Percentiles rank a stretch among this genome's conserved stretches.
Evolutionary conservation across 2,113 vertebrate genomes (phyloP).

Genomic region (Saccopteryx leptura): DNA sequence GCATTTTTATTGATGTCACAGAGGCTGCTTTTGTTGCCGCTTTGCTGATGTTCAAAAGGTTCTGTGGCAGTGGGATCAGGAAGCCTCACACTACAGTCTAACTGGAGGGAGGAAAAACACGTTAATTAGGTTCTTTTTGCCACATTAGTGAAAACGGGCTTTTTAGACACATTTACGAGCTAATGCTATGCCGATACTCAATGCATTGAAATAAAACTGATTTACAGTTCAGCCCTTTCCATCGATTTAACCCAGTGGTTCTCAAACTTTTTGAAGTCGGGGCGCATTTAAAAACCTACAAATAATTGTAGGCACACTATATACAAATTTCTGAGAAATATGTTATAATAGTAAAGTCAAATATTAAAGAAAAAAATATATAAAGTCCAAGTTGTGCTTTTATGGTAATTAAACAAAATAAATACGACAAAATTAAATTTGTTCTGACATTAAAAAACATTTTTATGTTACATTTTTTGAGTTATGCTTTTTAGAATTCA

Average conservation of each 20-base stretch:
- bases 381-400: too few relatives aligned
- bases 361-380: too few relatives aligned
- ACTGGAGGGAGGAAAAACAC: slow-evolving; percentile 59
- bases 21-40: slow-evolving; percentile 53
- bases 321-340: too few relatives aligned
- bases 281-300: too few relatives aligned
- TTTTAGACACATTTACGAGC: slow-evolving; percentile 81
- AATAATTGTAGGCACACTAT: too few relatives aligned
- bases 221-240: slow-evolving; percentile 77
- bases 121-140: slow-evolving; percentile 85
- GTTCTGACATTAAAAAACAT: too few relatives aligned
- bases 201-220: slow-evolving; percentile 81
- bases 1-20: slow-evolving; percentile 61
- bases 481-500: too few relatives aligned
- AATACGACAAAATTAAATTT: too few relatives aligned
- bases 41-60: slow-evolving; percentile 66
- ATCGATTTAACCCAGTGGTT: background rate
- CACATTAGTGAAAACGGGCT: slow-evolving; percentile 81
- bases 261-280: too few relatives aligned
- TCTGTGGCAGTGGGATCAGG: slow-evolving; percentile 59
- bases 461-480: too few relatives aligned
- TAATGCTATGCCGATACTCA: slow-evolving; percentile 78
- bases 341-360: too few relatives aligned
- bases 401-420: too few relatives aligned
- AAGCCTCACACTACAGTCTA: slow-evolving; percentile 73